A percentile compares a stretch with the other conserved stretches of the same genome.
Evolutionary conservation across 1,140 invertebrate genomes (phyloP).

Genomic region (Octopus sinensis): DNA sequence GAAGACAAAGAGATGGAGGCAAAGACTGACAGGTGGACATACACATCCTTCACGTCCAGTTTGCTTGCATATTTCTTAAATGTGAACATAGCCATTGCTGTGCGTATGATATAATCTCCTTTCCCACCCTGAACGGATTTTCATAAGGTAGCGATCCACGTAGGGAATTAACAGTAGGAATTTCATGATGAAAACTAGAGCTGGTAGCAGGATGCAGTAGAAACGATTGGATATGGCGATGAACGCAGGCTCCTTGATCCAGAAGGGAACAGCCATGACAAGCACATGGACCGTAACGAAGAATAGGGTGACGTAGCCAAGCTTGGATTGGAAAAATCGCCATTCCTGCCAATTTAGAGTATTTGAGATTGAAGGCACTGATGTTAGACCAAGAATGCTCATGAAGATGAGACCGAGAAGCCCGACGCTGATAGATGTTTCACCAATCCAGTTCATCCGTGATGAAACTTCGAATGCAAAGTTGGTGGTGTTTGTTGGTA

Average conservation of each 20-base stretch:
- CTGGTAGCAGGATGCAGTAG: not conserved
- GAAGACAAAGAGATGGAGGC: not conserved
- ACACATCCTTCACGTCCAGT: not conserved
- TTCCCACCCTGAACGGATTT: constrained; percentile 43
- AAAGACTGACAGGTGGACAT: not conserved
- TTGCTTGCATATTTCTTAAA: not conserved
- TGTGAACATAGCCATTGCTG: not conserved
- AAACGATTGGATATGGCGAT: not conserved
- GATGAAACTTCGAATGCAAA: constrained; percentile 22
- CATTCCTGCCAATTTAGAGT: constrained; percentile 51
- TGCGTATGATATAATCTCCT: constrained; percentile 10
- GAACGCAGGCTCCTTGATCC: constrained; percentile 19
- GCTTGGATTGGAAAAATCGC: constrained; percentile 47
- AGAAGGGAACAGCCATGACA: constrained; percentile 42
- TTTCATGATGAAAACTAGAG: not conserved
- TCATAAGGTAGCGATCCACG: constrained; percentile 32
- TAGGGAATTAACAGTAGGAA: constrained; percentile 28
- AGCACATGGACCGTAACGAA: constrained; percentile 42
- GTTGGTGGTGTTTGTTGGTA: constrained; percentile 35
- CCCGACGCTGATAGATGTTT: constrained; percentile 41
- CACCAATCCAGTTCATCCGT: constrained; percentile 50
- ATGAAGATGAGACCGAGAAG: constrained; percentile 42
- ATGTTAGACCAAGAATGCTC: constrained; percentile 42
- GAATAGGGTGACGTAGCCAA: constrained; percentile 42
- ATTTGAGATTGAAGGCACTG: constrained; percentile 45